Evolutionary conservation across 2,888 invertebrate species (phyloP).

Genomic region (Aproaerema taeniolella): DNA sequence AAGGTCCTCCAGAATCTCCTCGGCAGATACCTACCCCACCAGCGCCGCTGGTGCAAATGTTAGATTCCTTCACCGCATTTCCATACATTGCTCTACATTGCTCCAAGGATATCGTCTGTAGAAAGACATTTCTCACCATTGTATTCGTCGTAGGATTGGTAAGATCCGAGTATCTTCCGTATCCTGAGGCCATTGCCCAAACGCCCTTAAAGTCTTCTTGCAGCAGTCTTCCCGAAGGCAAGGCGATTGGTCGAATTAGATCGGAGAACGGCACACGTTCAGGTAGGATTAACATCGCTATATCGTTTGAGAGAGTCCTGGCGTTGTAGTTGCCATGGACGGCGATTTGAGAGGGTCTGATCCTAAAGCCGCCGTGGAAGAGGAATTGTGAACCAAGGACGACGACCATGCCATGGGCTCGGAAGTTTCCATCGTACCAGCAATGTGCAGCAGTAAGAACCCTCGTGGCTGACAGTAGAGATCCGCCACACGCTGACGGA

Average conservation of each 20-base stretch:
- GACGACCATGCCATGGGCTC: conserved; percentile 47
- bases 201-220: conserved; percentile 34
- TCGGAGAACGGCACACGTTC: conserved; percentile 31
- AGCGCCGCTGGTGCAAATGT: conserved; percentile 51
- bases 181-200: conserved; percentile 46
- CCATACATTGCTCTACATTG: conserved; percentile 41
- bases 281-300: conserved; percentile 49
- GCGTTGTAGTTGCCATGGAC: conserved; percentile 42
- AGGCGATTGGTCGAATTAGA: conserved; percentile 37
- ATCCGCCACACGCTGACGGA: conserved; percentile 54
- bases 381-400: conserved; percentile 50
- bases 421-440: conserved; percentile 49
- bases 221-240: conserved; percentile 35
- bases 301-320: conserved; percentile 49
- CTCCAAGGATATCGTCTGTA: conserved; percentile 39
- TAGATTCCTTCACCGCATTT: conserved; percentile 38
- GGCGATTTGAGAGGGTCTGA: conserved; percentile 31
- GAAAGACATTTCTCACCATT: conserved; percentile 43
- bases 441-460: conserved; percentile 61
- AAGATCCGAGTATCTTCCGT: conserved; percentile 51
- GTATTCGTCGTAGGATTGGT: conserved; percentile 41
- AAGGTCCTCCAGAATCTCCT: conserved; percentile 58
- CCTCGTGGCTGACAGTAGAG: conserved; percentile 39
- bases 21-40: conserved; percentile 58
- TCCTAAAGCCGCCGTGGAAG: conserved; percentile 50